Evolutionary conservation across 2,113 vertebrate genomes (phyloP).

Genomic region (Megaleporinus macrocephalus): DNA sequence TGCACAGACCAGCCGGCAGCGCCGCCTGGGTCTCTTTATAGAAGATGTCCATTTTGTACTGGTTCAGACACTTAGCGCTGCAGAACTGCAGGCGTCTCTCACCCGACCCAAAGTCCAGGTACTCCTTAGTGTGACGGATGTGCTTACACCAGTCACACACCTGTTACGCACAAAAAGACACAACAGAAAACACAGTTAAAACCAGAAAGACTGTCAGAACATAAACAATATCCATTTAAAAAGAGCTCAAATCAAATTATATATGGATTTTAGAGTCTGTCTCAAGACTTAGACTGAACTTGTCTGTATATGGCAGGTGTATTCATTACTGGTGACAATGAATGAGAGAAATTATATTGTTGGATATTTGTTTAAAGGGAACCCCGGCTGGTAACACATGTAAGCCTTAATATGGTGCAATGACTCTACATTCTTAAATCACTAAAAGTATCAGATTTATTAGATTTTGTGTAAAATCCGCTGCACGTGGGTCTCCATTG

Average conservation of each 20-base stretch:
- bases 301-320: too few species aligned
- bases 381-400: too few species aligned
- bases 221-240: neutral
- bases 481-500: too few species aligned
- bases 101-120: constrained; percentile 98
- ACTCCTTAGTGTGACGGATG: constrained; percentile 99
- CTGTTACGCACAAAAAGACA: constrained; percentile 79
- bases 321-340: too few species aligned
- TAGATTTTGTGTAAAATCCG: too few species aligned
- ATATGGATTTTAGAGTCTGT: too few species aligned
- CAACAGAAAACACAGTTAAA: constrained; percentile 31
- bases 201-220: neutral
- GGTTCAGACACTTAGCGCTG: constrained; percentile 99
- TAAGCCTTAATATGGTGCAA: too few species aligned
- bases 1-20: constrained; percentile 93
- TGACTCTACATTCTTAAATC: too few species aligned
- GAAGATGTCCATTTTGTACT: constrained; percentile 99
- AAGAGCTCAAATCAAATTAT: neutral
- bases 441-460: too few species aligned
- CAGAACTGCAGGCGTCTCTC: constrained; percentile 99
- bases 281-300: too few species aligned
- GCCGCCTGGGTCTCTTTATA: constrained; percentile 99
- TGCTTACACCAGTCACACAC: constrained; percentile 99
- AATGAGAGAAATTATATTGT: too few species aligned
- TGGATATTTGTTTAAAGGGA: too few species aligned